These are phyloP conservation scores for Wiebesia pumilae DNA, from an alignment of 1,140 invertebrate species.

Conservation along the genomic window DNA sequence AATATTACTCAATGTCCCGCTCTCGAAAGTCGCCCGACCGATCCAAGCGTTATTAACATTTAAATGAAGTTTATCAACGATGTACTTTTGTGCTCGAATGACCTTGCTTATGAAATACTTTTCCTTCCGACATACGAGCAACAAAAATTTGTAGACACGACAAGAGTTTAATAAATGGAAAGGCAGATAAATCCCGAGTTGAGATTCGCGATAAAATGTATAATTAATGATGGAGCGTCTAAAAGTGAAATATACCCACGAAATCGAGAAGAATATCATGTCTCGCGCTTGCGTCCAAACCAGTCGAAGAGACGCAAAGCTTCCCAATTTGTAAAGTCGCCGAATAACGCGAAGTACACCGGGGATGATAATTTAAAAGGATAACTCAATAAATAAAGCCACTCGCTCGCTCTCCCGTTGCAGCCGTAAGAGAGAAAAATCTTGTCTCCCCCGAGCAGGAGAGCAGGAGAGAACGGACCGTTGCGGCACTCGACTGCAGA, in stretches of 20 bases:
- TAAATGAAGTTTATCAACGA: too few relatives aligned
- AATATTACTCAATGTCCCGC: too few relatives aligned
- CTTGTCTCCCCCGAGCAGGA: neutral
- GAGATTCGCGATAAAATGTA: neutral
- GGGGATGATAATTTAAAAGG: neutral
- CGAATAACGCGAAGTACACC: too few relatives aligned
- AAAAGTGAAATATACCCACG: neutral
- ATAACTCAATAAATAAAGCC: slow-evolving; percentile 3
- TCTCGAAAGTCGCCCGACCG: too few relatives aligned
- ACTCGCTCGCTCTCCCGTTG: neutral
- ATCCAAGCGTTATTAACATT: too few relatives aligned
- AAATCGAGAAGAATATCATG: neutral
- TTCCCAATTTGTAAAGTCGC: neutral
- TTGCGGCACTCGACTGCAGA: slow-evolving; percentile 20
- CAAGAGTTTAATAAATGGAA: neutral
- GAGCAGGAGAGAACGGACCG: neutral
- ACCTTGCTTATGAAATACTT: too few relatives aligned
- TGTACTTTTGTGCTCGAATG: too few relatives aligned
- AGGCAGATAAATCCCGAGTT: neutral
- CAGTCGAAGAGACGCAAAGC: neutral
- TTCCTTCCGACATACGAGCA: too few relatives aligned
- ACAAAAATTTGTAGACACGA: too few relatives aligned
- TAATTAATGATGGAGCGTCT: neutral
- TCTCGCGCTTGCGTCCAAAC: neutral
- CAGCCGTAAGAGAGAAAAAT: slow-evolving; percentile 53